Evolutionary conservation across 2,888 invertebrate species (phyloP), one percentile per base, ranked within the genome.

Genomic region (Agonopterix arenella): DNA sequence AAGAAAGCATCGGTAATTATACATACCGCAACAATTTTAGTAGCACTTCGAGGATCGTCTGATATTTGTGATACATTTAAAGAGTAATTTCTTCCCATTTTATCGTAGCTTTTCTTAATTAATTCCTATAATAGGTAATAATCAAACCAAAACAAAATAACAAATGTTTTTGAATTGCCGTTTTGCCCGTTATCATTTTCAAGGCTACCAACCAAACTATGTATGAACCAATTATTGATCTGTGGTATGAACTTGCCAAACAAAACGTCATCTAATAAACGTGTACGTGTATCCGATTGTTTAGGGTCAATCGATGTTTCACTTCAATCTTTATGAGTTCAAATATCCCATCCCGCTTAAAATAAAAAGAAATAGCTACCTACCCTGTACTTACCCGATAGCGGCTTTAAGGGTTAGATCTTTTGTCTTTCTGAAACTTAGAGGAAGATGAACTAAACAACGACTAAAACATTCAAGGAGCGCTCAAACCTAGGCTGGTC

Each of bases 1-100:
- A 4, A n/a, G 0, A 40, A 40, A n/a, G 9, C 7, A 40, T 10
- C 40, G 40, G 40, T n/a, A 40, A n/a, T 8, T 18, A 28, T 37
- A 44, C 62, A 49, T 66, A 85, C 85, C 70, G 80, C 59, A 48
- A 83, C 47, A 60, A 63, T 59, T 59, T 73, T 76, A 11, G 80
- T 71, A 46, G 83, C 81, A 37, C 50, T 59, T 28, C 58, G 61
- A 42, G 72, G 60, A 51, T 73, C 66, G 51, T 62, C 58, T 11
- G 70, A 70, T 46, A 76, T 53, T 47, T 54, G 48, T 50, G 53
- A 48, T 50, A 69, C 45, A 49, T 61, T 49, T 3, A 53, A 16
- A 45, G 46, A 46, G 51, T 49, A 8, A 55, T 50, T 47, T 54
- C 44, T 52, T 52, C 53, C 60, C 59, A 16, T 47, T 43, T 48